Percentiles rank a stretch among this genome's conserved stretches.
Evolutionary conservation across 2,113 vertebrate genomes (phyloP).

Genomic region (Neoarius graeffei): DNA sequence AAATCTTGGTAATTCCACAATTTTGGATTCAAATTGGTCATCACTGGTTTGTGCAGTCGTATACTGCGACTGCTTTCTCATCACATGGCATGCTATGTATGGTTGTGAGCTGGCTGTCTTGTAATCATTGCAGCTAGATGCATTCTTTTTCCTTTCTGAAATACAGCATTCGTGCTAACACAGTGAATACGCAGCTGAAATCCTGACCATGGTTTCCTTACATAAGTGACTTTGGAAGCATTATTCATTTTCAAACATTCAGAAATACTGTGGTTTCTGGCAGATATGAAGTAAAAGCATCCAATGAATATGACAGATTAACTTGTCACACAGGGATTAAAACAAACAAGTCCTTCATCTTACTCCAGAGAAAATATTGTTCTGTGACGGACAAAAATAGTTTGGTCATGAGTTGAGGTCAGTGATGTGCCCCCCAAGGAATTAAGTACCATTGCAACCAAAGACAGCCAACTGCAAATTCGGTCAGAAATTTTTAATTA

Average conservation of each 20-base stretch:
- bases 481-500: not conserved
- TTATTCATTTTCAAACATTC: not conserved
- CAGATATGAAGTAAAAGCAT: not conserved
- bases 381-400: not conserved
- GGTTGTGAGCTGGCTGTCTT: not conserved
- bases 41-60: not conserved
- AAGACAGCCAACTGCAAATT: not conserved
- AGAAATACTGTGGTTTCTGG: slow-evolving; percentile 6
- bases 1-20: not conserved
- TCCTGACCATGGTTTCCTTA: not conserved
- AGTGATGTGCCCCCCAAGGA: no score
- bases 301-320: not conserved
- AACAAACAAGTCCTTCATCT: slow-evolving; percentile 9
- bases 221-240: not conserved
- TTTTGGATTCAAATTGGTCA: not conserved
- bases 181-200: not conserved
- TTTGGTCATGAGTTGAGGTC: not conserved
- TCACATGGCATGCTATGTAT: not conserved
- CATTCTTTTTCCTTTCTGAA: slow-evolving; percentile 30
- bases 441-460: not conserved
- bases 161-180: not conserved
- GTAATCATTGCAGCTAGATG: not conserved
- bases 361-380: not conserved
- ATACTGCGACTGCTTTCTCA: not conserved
- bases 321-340: not conserved